phyloP scores from a whole-genome alignment of 2,113 vertebrate species.

The Anser cygnoides region DNA sequence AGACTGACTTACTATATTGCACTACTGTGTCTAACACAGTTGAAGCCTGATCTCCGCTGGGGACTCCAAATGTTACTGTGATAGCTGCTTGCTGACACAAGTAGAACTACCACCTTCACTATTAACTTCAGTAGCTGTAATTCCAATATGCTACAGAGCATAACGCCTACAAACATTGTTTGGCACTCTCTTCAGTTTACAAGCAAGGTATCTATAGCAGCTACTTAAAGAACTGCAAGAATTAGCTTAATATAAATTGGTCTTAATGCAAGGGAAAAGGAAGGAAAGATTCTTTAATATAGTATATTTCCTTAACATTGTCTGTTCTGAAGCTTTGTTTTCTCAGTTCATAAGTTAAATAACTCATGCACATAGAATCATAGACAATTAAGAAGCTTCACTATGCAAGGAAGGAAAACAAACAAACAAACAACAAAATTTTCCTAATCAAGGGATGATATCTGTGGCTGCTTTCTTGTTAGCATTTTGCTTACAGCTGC shows the following conservation, averaged over 20 bases:
- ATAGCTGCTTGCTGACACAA: neutral
- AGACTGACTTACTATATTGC: neutral
- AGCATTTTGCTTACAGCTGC: slow-evolving; percentile 28
- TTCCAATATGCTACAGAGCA: neutral
- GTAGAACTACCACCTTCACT: neutral
- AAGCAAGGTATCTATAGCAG: neutral
- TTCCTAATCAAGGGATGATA: neutral
- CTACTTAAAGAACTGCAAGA: neutral
- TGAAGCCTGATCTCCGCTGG: neutral
- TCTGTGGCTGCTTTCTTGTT: neutral
- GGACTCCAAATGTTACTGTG: neutral
- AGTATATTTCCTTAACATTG: neutral
- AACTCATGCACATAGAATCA: neutral
- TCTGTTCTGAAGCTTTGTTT: neutral
- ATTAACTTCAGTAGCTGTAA: neutral
- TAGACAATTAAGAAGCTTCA: neutral
- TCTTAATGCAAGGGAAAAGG: neutral
- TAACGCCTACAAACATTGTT: neutral
- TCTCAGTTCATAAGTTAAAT: fast-evolving
- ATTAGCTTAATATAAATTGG: neutral
- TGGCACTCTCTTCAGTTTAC: neutral
- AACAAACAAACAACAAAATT: neutral
- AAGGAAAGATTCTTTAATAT: neutral
- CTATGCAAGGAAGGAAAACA: neutral
- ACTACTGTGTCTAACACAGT: neutral